phyloP scores from a whole-genome alignment of 2,888 invertebrate species.

The Panopea generosa region DNA sequence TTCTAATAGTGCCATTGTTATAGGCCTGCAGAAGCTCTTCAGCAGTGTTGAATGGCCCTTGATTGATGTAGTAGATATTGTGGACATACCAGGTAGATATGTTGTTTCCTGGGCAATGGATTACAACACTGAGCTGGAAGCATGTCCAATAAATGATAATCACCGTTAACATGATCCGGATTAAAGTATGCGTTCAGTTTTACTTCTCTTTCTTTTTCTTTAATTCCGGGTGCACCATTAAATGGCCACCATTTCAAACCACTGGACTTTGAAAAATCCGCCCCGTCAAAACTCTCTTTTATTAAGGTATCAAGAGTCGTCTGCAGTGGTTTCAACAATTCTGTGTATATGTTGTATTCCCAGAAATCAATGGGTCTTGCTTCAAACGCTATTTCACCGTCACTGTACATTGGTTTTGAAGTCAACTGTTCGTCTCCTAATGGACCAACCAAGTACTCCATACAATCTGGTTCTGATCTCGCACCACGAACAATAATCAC shows the following conservation, averaged over 20 bases:
- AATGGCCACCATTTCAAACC: constrained; percentile 11
- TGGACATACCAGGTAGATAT: constrained; percentile 48
- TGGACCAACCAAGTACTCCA: constrained; percentile 51
- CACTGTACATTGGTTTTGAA: not conserved
- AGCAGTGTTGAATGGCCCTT: constrained; percentile 55
- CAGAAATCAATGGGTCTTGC: constrained; percentile 20
- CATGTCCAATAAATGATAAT: constrained; percentile 46
- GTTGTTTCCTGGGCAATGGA: constrained; percentile 55
- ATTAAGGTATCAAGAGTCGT: constrained; percentile 22
- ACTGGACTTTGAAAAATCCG: constrained; percentile 4
- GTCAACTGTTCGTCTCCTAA: constrained; percentile 7
- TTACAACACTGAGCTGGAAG: constrained; percentile 51
- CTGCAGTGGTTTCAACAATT: constrained; percentile 13
- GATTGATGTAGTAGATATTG: constrained; percentile 56
- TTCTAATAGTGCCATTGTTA: constrained; percentile 30
- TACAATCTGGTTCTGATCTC: constrained; percentile 20
- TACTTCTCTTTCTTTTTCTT: constrained; percentile 2
- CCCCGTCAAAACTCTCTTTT: constrained; percentile 51
- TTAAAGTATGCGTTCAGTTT: constrained; percentile 4
- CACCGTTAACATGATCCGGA: constrained; percentile 6
- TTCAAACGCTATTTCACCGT: constrained; percentile 22
- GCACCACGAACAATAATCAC: constrained; percentile 39
- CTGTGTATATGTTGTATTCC: constrained; percentile 12
- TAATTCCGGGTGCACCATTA: constrained; percentile 10
- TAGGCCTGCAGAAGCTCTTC: constrained; percentile 40